Evolutionary conservation across 2,797 vertebrate species (phyloP).

Genomic region (Syngnathus acus): DNA sequence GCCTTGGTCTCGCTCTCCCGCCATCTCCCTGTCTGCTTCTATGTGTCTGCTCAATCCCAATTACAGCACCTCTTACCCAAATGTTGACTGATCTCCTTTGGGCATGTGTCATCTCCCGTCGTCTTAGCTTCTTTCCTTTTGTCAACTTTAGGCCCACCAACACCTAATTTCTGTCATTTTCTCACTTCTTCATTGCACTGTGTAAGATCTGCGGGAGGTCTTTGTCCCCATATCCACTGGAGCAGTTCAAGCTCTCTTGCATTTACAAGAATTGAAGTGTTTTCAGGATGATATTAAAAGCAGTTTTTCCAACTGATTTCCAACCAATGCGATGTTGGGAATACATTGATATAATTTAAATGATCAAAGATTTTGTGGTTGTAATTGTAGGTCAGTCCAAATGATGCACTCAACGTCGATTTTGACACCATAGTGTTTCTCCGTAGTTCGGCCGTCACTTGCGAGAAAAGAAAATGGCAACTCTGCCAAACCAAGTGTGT

Average conservation of each 20-base stretch:
- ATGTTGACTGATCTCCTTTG: conserved; percentile 1
- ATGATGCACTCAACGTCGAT: neutral
- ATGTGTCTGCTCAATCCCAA: conserved; percentile 31
- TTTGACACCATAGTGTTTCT: neutral
- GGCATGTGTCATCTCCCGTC: neutral
- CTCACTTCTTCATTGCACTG: neutral
- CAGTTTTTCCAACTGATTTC: no score
- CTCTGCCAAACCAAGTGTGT: neutral
- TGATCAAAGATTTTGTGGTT: no score
- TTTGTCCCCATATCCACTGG: neutral
- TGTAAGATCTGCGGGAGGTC: neutral
- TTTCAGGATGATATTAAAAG: neutral
- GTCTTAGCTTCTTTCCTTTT: conserved; percentile 2
- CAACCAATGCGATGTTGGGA: no score
- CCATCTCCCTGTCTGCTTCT: conserved; percentile 29
- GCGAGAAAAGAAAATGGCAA: neutral
- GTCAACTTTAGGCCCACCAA: neutral
- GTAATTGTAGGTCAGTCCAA: neutral
- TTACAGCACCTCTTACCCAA: conserved; percentile 20
- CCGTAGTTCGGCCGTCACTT: neutral
- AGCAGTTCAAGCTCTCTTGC: neutral
- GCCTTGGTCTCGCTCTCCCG: conserved; percentile 4
- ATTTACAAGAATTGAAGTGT: no score
- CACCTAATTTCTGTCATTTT: neutral
- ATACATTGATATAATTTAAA: no score